Conservation (phyloP, 1,140 invertebrate species). For the Scaptomyza pallida region DNA sequence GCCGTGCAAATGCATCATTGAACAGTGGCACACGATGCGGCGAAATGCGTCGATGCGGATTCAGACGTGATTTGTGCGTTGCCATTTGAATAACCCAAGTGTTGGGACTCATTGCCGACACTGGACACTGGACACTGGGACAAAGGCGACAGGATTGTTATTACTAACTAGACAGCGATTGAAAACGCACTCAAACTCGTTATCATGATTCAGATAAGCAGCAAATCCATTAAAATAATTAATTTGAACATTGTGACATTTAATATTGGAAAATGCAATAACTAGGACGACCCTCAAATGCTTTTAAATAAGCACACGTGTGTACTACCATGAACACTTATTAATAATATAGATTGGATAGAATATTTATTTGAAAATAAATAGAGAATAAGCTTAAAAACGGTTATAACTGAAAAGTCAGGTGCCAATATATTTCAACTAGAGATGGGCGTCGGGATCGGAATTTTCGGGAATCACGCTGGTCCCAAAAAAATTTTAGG, state of each 20-base stretch:
- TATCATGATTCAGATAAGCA: slow-evolving; percentile 51
- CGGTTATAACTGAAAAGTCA: too few relatives aligned
- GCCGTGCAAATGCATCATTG: slow-evolving; percentile 50
- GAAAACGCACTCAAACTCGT: slow-evolving; percentile 24
- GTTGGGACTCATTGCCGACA: slow-evolving; percentile 67
- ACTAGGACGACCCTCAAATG: neutral
- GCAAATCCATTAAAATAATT: slow-evolving; percentile 64
- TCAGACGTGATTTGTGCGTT: slow-evolving; percentile 42
- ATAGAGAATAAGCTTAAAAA: too few relatives aligned
- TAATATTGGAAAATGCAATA: slow-evolving; percentile 27
- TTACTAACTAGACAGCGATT: slow-evolving; percentile 36
- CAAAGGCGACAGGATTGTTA: neutral
- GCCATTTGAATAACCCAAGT: slow-evolving; percentile 69
- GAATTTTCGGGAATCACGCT: too few relatives aligned
- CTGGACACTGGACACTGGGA: slow-evolving; percentile 54
- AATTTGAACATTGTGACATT: slow-evolving; percentile 28
- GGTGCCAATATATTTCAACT: too few relatives aligned
- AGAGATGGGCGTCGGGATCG: too few relatives aligned
- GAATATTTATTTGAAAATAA: too few relatives aligned
- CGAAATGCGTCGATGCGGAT: slow-evolving; percentile 23
- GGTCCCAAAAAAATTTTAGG: too few relatives aligned
- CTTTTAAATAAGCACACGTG: neutral
- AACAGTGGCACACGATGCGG: slow-evolving; percentile 23
- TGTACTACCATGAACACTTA: neutral
- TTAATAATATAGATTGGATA: neutral